A percentile compares a stretch with the other conserved stretches of the same genome.
phyloP scores from a whole-genome alignment of 2,888 invertebrate genomes.

The Deroplatys truncata region DNA sequence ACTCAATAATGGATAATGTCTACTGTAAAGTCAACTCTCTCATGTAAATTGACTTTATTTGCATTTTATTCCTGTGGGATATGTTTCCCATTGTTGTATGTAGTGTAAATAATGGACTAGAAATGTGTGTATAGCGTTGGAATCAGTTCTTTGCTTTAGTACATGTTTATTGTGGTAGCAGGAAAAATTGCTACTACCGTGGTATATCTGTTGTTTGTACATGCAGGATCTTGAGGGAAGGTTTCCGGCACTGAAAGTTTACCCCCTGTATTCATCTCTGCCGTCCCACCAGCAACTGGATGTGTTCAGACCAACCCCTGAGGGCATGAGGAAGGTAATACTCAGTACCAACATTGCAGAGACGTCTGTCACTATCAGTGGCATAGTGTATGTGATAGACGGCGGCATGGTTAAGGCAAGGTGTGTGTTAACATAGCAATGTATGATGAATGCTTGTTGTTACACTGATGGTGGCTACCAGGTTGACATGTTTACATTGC shows the following conservation, averaged over 20 bases:
- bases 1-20: too few species aligned
- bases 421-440: constrained; percentile 42
- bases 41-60: too few species aligned
- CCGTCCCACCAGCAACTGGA: constrained; percentile 48
- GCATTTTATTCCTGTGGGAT: too few species aligned
- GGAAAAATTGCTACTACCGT: too few species aligned
- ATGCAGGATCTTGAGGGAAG: constrained; percentile 44
- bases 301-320: constrained; percentile 47
- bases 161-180: too few species aligned
- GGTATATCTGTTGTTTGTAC: too few species aligned
- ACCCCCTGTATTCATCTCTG: constrained; percentile 54
- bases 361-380: constrained; percentile 59
- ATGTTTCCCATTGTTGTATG: too few species aligned
- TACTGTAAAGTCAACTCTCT: too few species aligned
- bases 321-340: constrained; percentile 50
- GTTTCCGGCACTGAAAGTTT: constrained; percentile 68
- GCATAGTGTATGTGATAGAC: constrained; percentile 87
- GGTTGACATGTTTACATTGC: constrained; percentile 1
- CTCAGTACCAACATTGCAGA: constrained; percentile 58
- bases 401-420: constrained; percentile 88
- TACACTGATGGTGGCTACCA: too few species aligned
- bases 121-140: too few species aligned
- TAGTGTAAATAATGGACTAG: too few species aligned
- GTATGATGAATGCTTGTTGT: neutral
- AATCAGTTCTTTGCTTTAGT: too few species aligned